Conservation (phyloP, 2,888 invertebrate species). For the Heliconius cydno region DNA sequence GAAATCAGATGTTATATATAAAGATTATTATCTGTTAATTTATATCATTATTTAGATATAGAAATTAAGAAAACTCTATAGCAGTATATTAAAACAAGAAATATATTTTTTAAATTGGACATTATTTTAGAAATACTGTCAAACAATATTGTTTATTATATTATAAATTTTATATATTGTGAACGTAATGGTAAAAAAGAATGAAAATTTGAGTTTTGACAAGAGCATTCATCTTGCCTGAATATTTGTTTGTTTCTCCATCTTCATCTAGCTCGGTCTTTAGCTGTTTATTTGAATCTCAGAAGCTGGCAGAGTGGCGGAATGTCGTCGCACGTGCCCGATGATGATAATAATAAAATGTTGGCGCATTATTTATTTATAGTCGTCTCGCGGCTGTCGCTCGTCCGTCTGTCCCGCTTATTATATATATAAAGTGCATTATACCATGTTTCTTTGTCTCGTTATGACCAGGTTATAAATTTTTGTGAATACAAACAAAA, state of each 20-base stretch:
- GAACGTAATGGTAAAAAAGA: neutral
- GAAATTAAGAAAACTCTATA: neutral
- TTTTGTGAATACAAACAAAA: constrained; percentile 48
- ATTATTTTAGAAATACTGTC: constrained; percentile 1
- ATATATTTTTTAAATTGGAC: neutral
- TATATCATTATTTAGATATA: neutral
- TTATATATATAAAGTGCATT: constrained; percentile 64
- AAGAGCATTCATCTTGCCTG: neutral
- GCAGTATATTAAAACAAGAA: neutral
- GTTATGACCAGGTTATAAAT: constrained; percentile 54
- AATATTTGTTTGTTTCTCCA: constrained; percentile 23
- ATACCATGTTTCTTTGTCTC: constrained; percentile 63
- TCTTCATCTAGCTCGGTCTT: constrained; percentile 33
- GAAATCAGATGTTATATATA: constrained; percentile 17
- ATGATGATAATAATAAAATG: constrained; percentile 82
- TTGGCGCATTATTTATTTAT: constrained; percentile 84
- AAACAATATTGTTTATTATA: constrained; percentile 6
- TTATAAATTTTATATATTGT: constrained; percentile 1
- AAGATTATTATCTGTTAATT: constrained; percentile 14
- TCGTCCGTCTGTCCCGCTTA: constrained; percentile 77
- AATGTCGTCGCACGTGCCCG: constrained; percentile 80
- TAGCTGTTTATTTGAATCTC: constrained; percentile 47
- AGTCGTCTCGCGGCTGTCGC: constrained; percentile 82
- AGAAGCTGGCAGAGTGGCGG: constrained; percentile 69
- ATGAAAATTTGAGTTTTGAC: neutral